Percentiles rank a stretch among this genome's conserved stretches.
These are phyloP conservation scores for Pluvianellus socialis DNA, from an alignment of 2,113 vertebrate species.

Conservation along the genomic window DNA sequence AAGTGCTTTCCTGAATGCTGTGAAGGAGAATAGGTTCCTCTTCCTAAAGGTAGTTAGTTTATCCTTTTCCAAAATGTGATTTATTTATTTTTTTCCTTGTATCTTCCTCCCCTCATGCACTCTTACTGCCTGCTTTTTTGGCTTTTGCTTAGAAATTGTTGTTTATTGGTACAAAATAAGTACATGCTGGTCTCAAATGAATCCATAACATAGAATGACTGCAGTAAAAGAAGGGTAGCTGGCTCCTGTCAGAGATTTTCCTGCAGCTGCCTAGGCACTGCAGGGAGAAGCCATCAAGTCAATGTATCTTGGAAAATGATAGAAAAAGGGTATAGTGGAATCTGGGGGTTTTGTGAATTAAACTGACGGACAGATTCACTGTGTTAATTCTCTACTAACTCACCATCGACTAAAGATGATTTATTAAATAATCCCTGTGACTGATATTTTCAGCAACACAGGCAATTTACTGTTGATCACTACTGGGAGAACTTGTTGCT, in stretches of 20 bases:
- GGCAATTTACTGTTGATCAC: background rate
- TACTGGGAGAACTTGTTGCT: background rate
- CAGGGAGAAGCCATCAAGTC: background rate
- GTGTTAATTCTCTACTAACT: background rate
- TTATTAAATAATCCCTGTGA: background rate
- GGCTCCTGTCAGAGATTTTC: background rate
- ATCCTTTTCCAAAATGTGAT: background rate
- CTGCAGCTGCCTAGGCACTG: background rate
- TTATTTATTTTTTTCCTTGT: background rate
- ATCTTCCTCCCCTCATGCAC: background rate
- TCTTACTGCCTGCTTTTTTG: background rate
- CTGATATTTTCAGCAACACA: background rate
- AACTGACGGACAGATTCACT: background rate
- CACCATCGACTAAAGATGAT: background rate
- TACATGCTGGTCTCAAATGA: background rate
- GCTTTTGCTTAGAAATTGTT: background rate
- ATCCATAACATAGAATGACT: background rate
- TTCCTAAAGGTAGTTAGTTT: background rate
- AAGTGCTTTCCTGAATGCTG: background rate
- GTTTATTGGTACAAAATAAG: slow-evolving; percentile 2
- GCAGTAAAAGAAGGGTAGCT: background rate
- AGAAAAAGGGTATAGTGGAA: background rate
- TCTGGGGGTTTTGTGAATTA: background rate
- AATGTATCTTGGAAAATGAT: background rate
- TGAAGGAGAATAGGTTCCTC: background rate